A percentile compares a stretch with the other conserved stretches of the same genome.
Conservation (phyloP, 2,113 vertebrate genomes). For the Pygoscelis antarcticus region DNA sequence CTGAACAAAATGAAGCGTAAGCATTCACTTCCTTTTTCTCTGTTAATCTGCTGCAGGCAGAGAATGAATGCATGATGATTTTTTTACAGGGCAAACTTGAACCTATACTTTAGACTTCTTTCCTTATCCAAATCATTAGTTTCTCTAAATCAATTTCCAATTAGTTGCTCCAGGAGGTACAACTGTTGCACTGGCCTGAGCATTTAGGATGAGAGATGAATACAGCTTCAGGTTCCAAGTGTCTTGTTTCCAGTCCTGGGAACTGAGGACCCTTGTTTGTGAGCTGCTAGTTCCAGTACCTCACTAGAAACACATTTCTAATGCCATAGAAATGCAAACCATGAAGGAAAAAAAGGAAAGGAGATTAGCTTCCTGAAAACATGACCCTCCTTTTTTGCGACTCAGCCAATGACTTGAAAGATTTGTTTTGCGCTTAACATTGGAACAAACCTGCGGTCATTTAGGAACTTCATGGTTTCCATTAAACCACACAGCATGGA, state of each 20-base stretch:
- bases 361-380: slow-evolving; percentile 50
- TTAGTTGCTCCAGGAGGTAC: background rate
- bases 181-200: background rate
- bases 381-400: slow-evolving; percentile 31
- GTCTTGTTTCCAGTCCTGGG: slow-evolving; percentile 33
- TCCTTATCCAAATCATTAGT: background rate
- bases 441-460: slow-evolving; percentile 16
- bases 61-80: background rate
- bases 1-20: background rate
- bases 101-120: background rate
- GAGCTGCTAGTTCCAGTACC: slow-evolving; percentile 39
- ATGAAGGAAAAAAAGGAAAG: background rate
- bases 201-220: slow-evolving; percentile 1
- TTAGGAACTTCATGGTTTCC: slow-evolving; percentile 59
- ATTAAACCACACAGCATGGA: slow-evolving; percentile 35
- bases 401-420: slow-evolving; percentile 37
- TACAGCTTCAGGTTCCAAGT: slow-evolving; percentile 32
- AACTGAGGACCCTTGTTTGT: slow-evolving; percentile 52
- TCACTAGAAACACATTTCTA: slow-evolving; percentile 53
- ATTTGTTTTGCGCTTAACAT: slow-evolving; percentile 44
- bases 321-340: slow-evolving; percentile 61
- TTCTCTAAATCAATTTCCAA: background rate
- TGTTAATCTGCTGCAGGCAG: background rate
- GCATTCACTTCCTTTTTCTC: background rate
- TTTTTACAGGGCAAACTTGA: background rate